Base-by-base conservation (phyloP, 1,140 invertebrate genomes). In the Glomeris maerens region DNA sequence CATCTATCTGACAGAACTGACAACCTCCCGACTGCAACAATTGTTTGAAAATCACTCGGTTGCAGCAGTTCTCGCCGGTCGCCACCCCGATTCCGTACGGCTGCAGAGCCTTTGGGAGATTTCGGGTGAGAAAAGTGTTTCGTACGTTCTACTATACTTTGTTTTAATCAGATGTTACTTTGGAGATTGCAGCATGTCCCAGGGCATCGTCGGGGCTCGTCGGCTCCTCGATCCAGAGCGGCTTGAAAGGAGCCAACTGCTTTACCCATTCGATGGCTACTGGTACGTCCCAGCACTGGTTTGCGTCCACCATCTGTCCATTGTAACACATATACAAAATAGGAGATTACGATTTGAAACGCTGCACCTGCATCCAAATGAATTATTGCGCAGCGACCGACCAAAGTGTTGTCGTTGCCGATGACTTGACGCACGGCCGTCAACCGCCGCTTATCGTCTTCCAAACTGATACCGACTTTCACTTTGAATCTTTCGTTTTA, bases 31-130 rank as follows among this genome's bases (percentile, higher is more conserved):
- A 71, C 65, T 86, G 80, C 10, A 94, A 62, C 53, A 93, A 80
- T 71, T 93, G 89, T 62, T 93, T 94, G 70, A 94, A 94, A 67
- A 93, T 81, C 0, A 93, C 78, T 52, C 88, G 69, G 68, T 93
- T 94, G 3, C 82, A 81, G 62, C 86, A 91, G 78, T 87, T 84
- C 69, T 94, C 90, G 10, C 89, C 90, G 2, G 83, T 88, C 0
- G 90, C 90, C 14, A 93, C 84, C 1, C 79, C 81, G 41, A 93
- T 87, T 21, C 78, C 78, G 13, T 77, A 67, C 0, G 80, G 78
- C 57, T 76, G 73, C 41, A 76, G 57, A n/a, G 68, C 73, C 73
- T 76, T 54, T 13, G 61, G 54, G 53, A 46, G 21, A 13, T 47
- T 31, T 38, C 40, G 45, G 14, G 13, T 47, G 10, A 36, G 26